These are phyloP conservation scores for Pseudoips prasinana DNA, from an alignment of 2,888 invertebrate genomes.

Conservation along the genomic window DNA sequence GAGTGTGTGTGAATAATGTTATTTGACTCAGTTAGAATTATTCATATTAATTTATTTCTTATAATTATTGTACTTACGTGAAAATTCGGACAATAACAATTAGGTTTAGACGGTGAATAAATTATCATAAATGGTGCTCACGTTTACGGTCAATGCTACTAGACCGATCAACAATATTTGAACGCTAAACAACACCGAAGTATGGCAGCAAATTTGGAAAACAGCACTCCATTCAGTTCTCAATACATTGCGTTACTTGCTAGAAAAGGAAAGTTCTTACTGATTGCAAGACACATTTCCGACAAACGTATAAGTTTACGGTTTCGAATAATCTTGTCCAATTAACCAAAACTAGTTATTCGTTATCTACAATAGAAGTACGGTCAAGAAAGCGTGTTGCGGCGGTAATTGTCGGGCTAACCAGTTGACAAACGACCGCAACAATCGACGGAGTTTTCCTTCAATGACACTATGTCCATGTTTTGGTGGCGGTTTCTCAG, in stretches of 20 bases:
- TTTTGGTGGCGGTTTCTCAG: slow-evolving; percentile 55
- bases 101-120: no score
- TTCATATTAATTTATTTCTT: no score
- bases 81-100: no score
- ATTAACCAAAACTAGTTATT: slow-evolving; percentile 46
- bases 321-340: slow-evolving; percentile 41
- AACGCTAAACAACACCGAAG: no score
- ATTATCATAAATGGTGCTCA: no score
- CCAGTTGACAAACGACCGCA: slow-evolving; percentile 52
- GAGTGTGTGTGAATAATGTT: no score
- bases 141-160: no score
- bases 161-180: no score
- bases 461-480: slow-evolving; percentile 46
- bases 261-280: slow-evolving; percentile 18
- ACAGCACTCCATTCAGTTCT: slow-evolving; percentile 9
- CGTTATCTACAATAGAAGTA: slow-evolving; percentile 32
- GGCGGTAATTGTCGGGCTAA: slow-evolving; percentile 41
- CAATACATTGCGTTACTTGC: slow-evolving; percentile 8
- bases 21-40: no score
- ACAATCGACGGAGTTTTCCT: slow-evolving; percentile 49
- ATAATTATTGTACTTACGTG: no score
- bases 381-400: slow-evolving; percentile 52
- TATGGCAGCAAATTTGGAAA: slow-evolving; percentile 27
- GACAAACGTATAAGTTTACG: slow-evolving; percentile 23
- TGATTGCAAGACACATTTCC: slow-evolving; percentile 12